Evolutionary conservation across 1,140 invertebrate species (phyloP), one percentile per base, ranked within the genome.

Genomic region (Potamilus streckersoni): DNA sequence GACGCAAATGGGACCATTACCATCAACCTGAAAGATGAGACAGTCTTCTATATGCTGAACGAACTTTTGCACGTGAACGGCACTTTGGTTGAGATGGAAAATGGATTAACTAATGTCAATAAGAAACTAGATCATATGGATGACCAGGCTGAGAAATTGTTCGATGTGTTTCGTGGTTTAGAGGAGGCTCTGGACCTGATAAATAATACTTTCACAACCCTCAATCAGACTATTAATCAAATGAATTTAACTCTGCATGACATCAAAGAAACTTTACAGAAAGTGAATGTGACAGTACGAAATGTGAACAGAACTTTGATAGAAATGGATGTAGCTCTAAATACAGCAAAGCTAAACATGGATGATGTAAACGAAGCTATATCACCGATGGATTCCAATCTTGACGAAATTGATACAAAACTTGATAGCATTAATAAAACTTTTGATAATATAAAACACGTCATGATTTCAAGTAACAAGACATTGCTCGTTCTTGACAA

Each of bases 41-140:
- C 59, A n/a, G 49, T 77, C 17, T 58, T 77, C 60, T 70, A 71
- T 27, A 77, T 71, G 3, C n/a, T 77, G 16, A 55, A 71, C 17
- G 68, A 72, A 58, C 70, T 77, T 5, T 60, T 77, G n/a, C 60
- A 77, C 67, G 68, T 77, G 75, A 77, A 77, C 60, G 70, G 70
- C 0, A 77, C 75, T 27, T 19, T 77, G 23, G 27, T 60, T 62
- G 70, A 71, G n/a, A 69, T 77, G 31, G 75, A 71, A 19, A 19
- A 73, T 31, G 56, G 73, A n/a, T 70, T 77, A 23, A 71, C 72
- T 73, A 65, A 69, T n/a, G 73, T 77, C 8, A 77, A 77, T 73
- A 14, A 56, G 14, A 58, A 70, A 60, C 64, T 77, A 19, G 65
- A 77, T 63, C 23, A 49, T 20, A 61, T 69, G 20, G 69, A 71